Evolutionary conservation across 2,113 vertebrate genomes (phyloP), one percentile per base, ranked within the genome.

Genomic region (Epinephelus fuscoguttatus): DNA sequence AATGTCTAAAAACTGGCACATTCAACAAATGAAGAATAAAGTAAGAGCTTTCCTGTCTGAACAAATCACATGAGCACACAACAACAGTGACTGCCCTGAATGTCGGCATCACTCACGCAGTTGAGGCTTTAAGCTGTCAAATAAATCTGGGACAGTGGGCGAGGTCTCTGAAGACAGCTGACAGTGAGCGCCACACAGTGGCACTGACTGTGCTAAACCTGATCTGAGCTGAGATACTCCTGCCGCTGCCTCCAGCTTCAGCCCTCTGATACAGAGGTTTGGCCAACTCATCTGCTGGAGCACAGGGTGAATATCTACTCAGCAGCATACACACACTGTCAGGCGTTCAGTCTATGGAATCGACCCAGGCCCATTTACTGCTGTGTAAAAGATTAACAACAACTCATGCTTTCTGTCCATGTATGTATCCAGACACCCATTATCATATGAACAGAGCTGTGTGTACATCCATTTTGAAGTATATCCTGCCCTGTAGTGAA

Each of bases 231-330:
- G 25, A 63, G 61, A n/a, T n/a, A 14, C 42, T 67, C 4, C 64
- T 45, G 17, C n/a, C 2, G 47, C 37, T 63, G 3, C 23, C 19
- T 60, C n/a, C 30, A 61, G 45, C 25, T 61, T 33, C 45, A 37
- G n/a, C 59, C 71, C 71, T 62, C 57, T 62, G 59, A 61, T 74
- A 33, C 71, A 50, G 71, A 62, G 25, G 59, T 17, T 33, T 50
- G 45, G 27, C 57, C 27, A 49, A 49, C 23, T n/a, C 7, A 8
- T 37, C 49, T 53, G 10, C 18, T 21, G 49, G 17, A 47, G 15
- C 27, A 37, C 19, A 18, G 2, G 3, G 14, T 45, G 5, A 27
- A 19, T 27, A 42, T 59, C 56, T 42, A 27, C 30, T 25, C 1
- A 52, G 30, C 49, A 53, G 49, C 12, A 8, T n/a, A n/a, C 18